These are phyloP conservation scores for Larimichthys crocea DNA, from an alignment of 2,113 vertebrate genomes.

Conservation along the genomic window DNA sequence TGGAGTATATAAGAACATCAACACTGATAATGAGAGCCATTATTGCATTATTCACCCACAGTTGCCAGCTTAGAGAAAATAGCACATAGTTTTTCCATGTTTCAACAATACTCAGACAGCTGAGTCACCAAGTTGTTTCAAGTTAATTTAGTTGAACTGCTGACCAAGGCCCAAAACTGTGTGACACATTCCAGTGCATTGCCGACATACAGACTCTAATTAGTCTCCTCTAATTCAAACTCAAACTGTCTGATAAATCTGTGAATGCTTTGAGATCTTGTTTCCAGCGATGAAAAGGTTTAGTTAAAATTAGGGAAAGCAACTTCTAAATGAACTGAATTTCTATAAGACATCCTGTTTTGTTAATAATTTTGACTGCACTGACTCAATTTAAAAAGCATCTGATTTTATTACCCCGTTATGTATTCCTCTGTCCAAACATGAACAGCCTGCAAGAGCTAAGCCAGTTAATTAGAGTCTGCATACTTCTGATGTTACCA, in stretches of 20 bases:
- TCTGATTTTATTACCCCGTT: neutral
- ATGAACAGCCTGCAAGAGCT: neutral
- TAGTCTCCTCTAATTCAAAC: slow-evolving; percentile 7
- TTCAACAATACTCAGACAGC: neutral
- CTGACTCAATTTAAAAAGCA: neutral
- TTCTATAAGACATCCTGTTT: slow-evolving; percentile 4
- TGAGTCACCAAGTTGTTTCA: slow-evolving; percentile 13
- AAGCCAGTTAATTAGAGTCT: slow-evolving; percentile 24
- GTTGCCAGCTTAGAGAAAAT: neutral
- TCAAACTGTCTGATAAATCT: neutral
- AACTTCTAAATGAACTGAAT: neutral
- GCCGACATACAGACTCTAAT: neutral
- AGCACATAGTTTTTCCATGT: neutral
- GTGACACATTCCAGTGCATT: slow-evolving; percentile 11
- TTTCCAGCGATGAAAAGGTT: slow-evolving; percentile 13
- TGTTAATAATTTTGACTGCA: neutral
- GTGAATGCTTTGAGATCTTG: slow-evolving; percentile 4
- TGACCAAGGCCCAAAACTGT: slow-evolving; percentile 2
- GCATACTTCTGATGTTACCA: slow-evolving; percentile 21
- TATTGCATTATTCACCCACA: slow-evolving; percentile 37
- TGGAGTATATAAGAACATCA: neutral
- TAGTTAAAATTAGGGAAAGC: neutral
- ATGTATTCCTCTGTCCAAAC: neutral
- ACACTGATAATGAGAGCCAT: slow-evolving; percentile 25
- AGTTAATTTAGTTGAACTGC: slow-evolving; percentile 12